These are phyloP conservation scores for Himalopsyche tibetana DNA, from an alignment of 2,888 invertebrate species.

Conservation along the genomic window DNA sequence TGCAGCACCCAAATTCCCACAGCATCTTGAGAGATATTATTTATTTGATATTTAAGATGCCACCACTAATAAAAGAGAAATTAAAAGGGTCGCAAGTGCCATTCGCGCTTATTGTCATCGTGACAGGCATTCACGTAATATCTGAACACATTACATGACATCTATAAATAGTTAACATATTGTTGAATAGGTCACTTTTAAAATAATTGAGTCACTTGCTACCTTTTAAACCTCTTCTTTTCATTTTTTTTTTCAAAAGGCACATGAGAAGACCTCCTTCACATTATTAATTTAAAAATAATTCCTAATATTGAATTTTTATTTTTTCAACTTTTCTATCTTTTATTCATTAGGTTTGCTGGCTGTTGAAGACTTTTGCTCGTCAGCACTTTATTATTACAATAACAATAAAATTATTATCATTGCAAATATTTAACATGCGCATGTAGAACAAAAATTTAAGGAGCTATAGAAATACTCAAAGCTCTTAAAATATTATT, in stretches of 20 bases:
- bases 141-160: too few relatives aligned
- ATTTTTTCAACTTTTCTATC: neutral
- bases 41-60: neutral
- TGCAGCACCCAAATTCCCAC: neutral
- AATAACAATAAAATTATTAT: neutral
- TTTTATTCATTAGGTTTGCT: neutral
- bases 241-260: neutral
- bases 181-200: neutral
- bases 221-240: neutral
- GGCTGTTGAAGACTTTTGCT: neutral
- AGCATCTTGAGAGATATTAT: conserved; percentile 20
- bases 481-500: neutral
- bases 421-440: neutral
- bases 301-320: neutral
- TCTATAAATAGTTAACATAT: neutral
- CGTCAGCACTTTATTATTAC: conserved; percentile 16
- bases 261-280: conserved; percentile 9
- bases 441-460: neutral
- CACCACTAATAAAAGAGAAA: neutral
- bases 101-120: neutral
- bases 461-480: neutral
- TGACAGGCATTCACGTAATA: neutral
- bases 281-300: neutral
- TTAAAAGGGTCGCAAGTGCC: neutral
- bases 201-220: neutral